phyloP scores from a whole-genome alignment of 2,888 invertebrate species.

The Lithosia quadra region DNA sequence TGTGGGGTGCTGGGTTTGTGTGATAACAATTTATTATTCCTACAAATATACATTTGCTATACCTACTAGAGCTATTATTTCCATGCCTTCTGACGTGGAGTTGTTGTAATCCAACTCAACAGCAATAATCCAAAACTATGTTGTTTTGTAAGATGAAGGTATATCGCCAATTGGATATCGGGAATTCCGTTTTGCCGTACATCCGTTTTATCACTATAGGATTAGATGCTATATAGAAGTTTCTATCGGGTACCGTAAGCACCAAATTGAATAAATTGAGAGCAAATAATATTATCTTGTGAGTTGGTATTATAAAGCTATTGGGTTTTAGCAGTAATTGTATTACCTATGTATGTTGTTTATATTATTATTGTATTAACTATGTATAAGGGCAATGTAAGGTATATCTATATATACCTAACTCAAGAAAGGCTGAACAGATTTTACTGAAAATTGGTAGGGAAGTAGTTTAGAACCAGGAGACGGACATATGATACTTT shows the following conservation, averaged over 20 bases:
- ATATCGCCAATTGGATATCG: background rate
- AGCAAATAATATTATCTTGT: background rate
- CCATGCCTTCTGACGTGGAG: too few species aligned
- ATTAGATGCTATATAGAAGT: background rate
- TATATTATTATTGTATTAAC: background rate
- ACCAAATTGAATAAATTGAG: background rate
- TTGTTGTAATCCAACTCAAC: background rate
- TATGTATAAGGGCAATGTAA: background rate
- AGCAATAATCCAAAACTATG: background rate
- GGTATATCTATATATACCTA: too few species aligned
- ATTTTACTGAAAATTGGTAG: too few species aligned
- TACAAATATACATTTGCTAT: too few species aligned
- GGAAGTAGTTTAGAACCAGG: too few species aligned
- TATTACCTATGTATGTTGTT: background rate
- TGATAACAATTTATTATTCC: too few species aligned
- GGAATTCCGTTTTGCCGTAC: background rate
- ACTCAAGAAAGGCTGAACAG: too few species aligned
- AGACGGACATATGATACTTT: too few species aligned
- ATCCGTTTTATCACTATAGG: background rate
- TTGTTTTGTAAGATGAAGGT: background rate
- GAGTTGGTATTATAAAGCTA: background rate
- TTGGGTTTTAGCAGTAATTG: slow-evolving; percentile 1
- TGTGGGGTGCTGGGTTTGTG: too few species aligned
- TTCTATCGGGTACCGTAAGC: background rate
- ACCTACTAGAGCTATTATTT: too few species aligned